Evolutionary conservation across 1,140 invertebrate genomes (phyloP).

Genomic region (Neuroterus valhalla): DNA sequence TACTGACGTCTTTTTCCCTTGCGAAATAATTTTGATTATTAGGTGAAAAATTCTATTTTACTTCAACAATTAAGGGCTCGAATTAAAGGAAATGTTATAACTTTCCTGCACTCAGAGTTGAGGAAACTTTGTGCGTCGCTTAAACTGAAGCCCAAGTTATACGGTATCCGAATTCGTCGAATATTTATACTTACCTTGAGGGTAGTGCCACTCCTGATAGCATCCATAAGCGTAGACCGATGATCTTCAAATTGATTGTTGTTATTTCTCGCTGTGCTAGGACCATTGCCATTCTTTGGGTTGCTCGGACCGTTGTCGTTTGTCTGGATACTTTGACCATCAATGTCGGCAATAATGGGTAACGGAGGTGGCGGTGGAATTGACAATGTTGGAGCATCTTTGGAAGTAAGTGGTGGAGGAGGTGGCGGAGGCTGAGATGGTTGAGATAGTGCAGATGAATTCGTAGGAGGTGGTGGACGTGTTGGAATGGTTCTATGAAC

Average conservation of each 20-base stretch:
- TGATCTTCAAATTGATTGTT: conserved; percentile 72
- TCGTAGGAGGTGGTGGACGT: conserved; percentile 68
- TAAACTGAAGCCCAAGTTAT: too few relatives aligned
- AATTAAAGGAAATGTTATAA: too few relatives aligned
- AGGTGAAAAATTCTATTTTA: too few relatives aligned
- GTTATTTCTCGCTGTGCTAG: conserved; percentile 50
- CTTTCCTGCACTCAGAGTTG: too few relatives aligned
- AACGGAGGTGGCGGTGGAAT: conserved; percentile 74
- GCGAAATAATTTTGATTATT: too few relatives aligned
- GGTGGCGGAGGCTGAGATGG: conserved; percentile 69
- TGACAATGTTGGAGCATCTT: conserved; percentile 53
- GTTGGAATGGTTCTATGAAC: conserved; percentile 70
- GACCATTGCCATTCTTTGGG: conserved; percentile 58
- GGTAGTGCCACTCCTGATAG: conserved; percentile 82
- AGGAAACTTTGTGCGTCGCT: too few relatives aligned
- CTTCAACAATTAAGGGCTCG: too few relatives aligned
- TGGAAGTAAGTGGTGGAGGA: conserved; percentile 72
- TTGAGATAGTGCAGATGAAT: conserved; percentile 62
- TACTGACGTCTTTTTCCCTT: too few relatives aligned
- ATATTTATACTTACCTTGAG: conserved; percentile 76
- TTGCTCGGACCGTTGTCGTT: conserved; percentile 38
- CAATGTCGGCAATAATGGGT: conserved; percentile 50
- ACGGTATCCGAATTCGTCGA: conserved; percentile 35
- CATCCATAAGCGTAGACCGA: conserved; percentile 83
- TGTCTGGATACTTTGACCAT: conserved; percentile 51